Conservation (phyloP, 2,797 vertebrate genomes). For the Megaceryle alcyon region DNA sequence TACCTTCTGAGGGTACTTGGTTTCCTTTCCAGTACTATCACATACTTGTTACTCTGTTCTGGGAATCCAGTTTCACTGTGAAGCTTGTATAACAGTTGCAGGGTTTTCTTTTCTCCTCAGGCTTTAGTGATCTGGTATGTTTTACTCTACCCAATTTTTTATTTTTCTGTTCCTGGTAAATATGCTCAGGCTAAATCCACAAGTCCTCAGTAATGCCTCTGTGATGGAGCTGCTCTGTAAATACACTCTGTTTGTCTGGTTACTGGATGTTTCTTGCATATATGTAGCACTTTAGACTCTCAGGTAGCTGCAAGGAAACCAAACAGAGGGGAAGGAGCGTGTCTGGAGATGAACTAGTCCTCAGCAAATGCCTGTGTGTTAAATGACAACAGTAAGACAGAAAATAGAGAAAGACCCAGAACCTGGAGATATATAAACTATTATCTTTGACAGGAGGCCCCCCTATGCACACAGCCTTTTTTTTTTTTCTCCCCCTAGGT, state of each 20-base stretch:
- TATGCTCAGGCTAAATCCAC: not conserved
- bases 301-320: not conserved
- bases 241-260: not conserved
- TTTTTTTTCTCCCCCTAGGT: not conserved
- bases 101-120: not conserved
- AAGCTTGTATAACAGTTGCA: not conserved
- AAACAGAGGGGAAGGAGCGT: not conserved
- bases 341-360: not conserved
- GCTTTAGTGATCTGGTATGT: not conserved
- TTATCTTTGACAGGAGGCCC: not conserved
- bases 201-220: not conserved
- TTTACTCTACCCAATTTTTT: not conserved
- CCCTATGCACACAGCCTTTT: fast-evolving
- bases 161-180: not conserved
- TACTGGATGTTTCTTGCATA: not conserved
- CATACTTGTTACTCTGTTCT: not conserved
- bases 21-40: not conserved
- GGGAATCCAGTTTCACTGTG: not conserved
- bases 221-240: not conserved
- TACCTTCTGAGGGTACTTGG: not conserved
- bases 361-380: not conserved
- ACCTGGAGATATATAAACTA: not conserved
- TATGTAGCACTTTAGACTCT: not conserved
- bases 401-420: not conserved
- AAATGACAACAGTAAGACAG: not conserved